These are phyloP conservation scores for Schizaphis graminum DNA, from an alignment of 2,888 invertebrate species.

Conservation along the genomic window DNA sequence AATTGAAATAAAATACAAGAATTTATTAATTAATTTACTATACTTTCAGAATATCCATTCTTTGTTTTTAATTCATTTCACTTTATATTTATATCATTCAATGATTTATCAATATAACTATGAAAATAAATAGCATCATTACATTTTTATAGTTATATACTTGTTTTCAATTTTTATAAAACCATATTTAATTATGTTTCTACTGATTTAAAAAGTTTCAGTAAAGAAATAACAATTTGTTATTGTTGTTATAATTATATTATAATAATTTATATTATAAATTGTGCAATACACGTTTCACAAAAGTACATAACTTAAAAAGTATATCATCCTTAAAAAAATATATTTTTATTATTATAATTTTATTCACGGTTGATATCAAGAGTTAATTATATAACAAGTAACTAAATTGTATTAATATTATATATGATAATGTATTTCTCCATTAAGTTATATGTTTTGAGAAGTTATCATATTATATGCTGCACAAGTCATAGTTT, in stretches of 20 bases:
- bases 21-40: not conserved
- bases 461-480: not conserved
- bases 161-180: not conserved
- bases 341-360: too few species aligned
- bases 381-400: not conserved
- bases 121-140: not conserved
- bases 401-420: not conserved
- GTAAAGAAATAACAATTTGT: not conserved
- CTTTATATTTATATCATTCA: not conserved
- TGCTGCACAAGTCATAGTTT: not conserved
- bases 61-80: not conserved
- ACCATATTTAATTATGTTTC: not conserved
- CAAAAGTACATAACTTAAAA: too few species aligned
- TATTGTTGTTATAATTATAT: not conserved
- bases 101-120: not conserved
- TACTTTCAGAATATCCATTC: not conserved
- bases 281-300: not conserved
- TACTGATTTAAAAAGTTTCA: not conserved
- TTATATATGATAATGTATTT: not conserved
- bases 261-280: too few species aligned
- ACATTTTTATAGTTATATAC: not conserved
- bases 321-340: too few species aligned
- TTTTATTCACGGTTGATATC: too few species aligned
- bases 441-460: not conserved
- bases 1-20: conserved; percentile 3